These are phyloP conservation scores for Petromus typicus DNA, from an alignment of 2,113 vertebrate genomes.

Conservation along the genomic window DNA sequence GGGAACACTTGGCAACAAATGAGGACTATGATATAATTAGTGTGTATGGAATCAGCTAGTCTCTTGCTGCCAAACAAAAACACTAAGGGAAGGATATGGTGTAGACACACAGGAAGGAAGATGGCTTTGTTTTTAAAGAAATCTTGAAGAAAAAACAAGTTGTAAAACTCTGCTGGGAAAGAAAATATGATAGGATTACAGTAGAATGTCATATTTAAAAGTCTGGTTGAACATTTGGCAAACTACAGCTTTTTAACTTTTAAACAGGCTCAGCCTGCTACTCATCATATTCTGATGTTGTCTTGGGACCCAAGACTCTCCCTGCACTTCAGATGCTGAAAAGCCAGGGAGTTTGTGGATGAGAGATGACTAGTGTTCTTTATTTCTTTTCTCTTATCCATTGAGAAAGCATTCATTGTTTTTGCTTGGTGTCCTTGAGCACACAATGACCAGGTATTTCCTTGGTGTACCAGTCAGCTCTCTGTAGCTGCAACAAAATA, in stretches of 20 bases:
- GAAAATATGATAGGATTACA: constrained; percentile 11
- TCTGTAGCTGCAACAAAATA: too few relatives aligned
- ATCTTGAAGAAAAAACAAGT: constrained; percentile 56
- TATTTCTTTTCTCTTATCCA: too few relatives aligned
- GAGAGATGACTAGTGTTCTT: too few relatives aligned
- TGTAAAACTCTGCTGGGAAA: neutral
- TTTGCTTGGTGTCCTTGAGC: too few relatives aligned
- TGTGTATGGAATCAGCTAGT: constrained; percentile 33
- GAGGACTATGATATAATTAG: constrained; percentile 50
- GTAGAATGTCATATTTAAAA: neutral
- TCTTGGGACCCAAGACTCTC: too few relatives aligned
- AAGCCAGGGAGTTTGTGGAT: too few relatives aligned
- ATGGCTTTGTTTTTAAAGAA: neutral
- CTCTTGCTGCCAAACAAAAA: constrained; percentile 68
- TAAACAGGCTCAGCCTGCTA: too few relatives aligned
- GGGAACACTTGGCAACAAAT: constrained; percentile 36
- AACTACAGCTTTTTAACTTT: neutral
- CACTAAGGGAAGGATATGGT: neutral
- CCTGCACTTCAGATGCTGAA: too few relatives aligned
- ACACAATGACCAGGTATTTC: too few relatives aligned
- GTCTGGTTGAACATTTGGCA: neutral
- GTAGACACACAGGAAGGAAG: neutral
- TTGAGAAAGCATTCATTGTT: too few relatives aligned
- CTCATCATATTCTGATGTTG: too few relatives aligned
- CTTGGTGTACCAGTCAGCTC: too few relatives aligned